A percentile compares a stretch with the other conserved stretches of the same genome.
Evolutionary conservation across 2,888 invertebrate genomes (phyloP).

Genomic region (Taphrorychus bicolor): DNA sequence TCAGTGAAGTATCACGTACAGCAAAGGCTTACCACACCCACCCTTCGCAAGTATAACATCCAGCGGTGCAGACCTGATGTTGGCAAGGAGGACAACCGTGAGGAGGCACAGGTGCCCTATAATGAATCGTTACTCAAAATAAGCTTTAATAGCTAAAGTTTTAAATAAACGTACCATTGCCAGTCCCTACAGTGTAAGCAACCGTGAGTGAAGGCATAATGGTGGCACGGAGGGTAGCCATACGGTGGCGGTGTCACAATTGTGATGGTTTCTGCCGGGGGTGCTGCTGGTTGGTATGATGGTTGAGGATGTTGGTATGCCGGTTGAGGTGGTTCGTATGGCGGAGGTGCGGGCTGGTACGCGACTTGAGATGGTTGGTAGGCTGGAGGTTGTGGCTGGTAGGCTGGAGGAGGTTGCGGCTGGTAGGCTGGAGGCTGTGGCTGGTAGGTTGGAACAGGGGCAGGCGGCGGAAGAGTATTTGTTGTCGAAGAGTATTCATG

Average conservation of each 20-base stretch:
- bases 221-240: slow-evolving; percentile 18
- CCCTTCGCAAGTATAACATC: slow-evolving; percentile 13
- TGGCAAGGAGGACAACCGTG: slow-evolving; percentile 14
- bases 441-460: background rate
- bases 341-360: background rate
- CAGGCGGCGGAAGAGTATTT: background rate
- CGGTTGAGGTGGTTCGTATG: background rate
- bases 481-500: background rate
- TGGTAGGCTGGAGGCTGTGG: background rate
- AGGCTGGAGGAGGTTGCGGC: background rate
- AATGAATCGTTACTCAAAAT: background rate
- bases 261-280: background rate
- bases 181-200: slow-evolving; percentile 23
- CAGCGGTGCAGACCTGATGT: background rate
- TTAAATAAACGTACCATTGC: slow-evolving; percentile 15
- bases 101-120: background rate
- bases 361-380: background rate
- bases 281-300: background rate
- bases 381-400: background rate
- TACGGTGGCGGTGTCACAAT: background rate
- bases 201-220: slow-evolving; percentile 11
- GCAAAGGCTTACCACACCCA: slow-evolving; percentile 12
- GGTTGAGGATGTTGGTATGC: background rate
- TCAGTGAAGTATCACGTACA: no score
- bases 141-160: background rate